Evolutionary conservation across 1,140 invertebrate species (phyloP), one percentile per base, ranked within the genome.

Genomic region (Drosophila neocordata): DNA sequence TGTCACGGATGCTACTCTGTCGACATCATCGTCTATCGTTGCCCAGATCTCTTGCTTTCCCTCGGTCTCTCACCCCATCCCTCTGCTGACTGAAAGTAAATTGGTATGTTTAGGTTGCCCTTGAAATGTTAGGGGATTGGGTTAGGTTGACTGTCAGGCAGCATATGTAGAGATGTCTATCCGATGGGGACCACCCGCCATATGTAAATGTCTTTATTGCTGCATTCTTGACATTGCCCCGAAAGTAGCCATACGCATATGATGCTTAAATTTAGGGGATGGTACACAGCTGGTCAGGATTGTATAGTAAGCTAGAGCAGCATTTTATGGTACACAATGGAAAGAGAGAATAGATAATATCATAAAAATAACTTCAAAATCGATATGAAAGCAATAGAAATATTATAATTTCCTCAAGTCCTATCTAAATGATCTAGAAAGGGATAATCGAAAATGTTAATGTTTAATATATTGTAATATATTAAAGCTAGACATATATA

Each of bases 141-240:
- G 31, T 44, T 48, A 13, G 31, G 48, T 15, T 8, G 9, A 20
- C 22, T 48, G 61, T 60, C 60, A 41, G 41, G 37, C 41, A 22
- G 12, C n/a, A 55, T 24, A 24, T 37, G 63, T 34, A 57, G 51
- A 37, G 41, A 44, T 68, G 64, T 57, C 56, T 63, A 34, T 48
- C 41, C 22, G 35, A 18, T 48, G 48, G 31, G 35, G 60, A 62
- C 57, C 75, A 20, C 57, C 58, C 22, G 64, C 65, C 64, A 80
- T 80, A 80, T 66, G 71, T 76, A 76, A 80, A 73, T 80, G 77
- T 70, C 70, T 85, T 85, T 68, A 77, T 85, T 80, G 77, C 71
- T 41, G 65, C 48, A 73, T 67, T 44, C 69, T 27, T 60, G 63
- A 65, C 48, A 65, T 59, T 69, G 66, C 59, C 48, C 59, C 55